phyloP scores from a whole-genome alignment of 2,113 vertebrate genomes.

The Dendrocopos noguchii region DNA sequence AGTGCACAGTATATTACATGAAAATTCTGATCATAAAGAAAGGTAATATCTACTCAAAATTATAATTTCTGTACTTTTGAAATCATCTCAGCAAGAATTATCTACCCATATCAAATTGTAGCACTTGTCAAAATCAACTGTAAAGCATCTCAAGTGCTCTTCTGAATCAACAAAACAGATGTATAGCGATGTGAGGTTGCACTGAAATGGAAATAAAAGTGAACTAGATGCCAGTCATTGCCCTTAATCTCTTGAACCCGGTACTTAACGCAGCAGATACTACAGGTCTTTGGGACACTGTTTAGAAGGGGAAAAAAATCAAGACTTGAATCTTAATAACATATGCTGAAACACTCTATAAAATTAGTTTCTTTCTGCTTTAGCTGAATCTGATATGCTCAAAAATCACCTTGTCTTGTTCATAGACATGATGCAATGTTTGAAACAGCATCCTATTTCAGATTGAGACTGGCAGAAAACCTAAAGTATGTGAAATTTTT shows the following conservation, averaged over 20 bases:
- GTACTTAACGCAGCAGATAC: constrained; percentile 80
- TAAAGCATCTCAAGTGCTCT: constrained; percentile 93
- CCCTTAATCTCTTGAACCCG: constrained; percentile 82
- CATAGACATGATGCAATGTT: background rate
- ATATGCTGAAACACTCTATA: constrained; percentile 73
- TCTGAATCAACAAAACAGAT: constrained; percentile 99
- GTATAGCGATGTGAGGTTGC: constrained; percentile 89
- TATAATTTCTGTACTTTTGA: constrained; percentile 98
- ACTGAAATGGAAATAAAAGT: constrained; percentile 86
- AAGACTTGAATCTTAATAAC: constrained; percentile 80
- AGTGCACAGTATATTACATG: constrained; percentile 83
- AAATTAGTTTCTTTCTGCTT: constrained; percentile 72
- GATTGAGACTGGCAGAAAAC: background rate
- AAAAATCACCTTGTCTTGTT: constrained; percentile 45
- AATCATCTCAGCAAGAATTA: constrained; percentile 98
- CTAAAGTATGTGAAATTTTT: background rate
- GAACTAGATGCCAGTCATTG: constrained; percentile 82
- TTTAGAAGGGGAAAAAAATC: constrained; percentile 70
- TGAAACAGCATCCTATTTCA: background rate
- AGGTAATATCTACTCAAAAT: constrained; percentile 91
- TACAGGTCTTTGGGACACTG: constrained; percentile 75
- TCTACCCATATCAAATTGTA: constrained; percentile 92
- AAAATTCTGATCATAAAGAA: constrained; percentile 86
- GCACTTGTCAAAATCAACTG: constrained; percentile 92
- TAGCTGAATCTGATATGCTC: constrained; percentile 8